phyloP scores from a whole-genome alignment of 2,888 invertebrate species.

The Archips xylosteana region DNA sequence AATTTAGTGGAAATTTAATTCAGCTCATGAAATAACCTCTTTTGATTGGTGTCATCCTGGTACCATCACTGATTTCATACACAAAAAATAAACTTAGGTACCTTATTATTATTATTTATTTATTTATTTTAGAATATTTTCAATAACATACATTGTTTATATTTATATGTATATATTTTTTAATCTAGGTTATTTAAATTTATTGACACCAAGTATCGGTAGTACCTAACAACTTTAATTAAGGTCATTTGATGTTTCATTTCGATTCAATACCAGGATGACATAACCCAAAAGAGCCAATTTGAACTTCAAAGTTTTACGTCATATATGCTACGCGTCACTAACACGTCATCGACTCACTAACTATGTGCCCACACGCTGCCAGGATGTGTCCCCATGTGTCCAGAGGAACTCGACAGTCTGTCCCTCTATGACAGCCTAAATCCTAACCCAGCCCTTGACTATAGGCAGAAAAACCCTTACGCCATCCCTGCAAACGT shows the following conservation, averaged over 20 bases:
- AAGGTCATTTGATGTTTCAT: background rate
- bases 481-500: constrained; percentile 83
- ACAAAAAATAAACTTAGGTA: no score
- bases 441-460: constrained; percentile 72
- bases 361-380: constrained; percentile 64
- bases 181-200: no score
- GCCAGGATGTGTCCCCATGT: constrained; percentile 65
- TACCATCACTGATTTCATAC: background rate
- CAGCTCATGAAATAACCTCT: background rate
- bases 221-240: no score
- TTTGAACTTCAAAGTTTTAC: background rate
- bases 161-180: no score
- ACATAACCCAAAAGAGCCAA: background rate
- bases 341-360: constrained; percentile 53
- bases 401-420: constrained; percentile 76
- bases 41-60: background rate
- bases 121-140: no score
- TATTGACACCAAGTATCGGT: no score
- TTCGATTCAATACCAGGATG: background rate
- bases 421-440: constrained; percentile 61
- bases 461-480: constrained; percentile 79
- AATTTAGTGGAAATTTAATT: background rate
- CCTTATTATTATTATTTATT: no score
- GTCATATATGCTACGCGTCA: constrained; percentile 26
- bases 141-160: no score